Conservation (phyloP, 2,888 invertebrate species). For the Cerastoderma edule region DNA sequence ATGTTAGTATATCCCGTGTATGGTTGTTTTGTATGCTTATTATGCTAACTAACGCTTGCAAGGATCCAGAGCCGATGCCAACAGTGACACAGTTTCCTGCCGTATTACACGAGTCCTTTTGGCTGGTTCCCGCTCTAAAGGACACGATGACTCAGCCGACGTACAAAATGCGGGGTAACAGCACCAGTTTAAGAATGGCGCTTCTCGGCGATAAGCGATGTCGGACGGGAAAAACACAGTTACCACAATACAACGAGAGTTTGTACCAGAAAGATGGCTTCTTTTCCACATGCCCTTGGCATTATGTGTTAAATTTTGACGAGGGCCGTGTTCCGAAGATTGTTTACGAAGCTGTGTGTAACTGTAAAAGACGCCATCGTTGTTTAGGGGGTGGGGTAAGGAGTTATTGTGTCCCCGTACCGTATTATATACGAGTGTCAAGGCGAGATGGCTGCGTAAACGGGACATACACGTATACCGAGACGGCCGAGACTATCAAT, state of each 20-base stretch:
- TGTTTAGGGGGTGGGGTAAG: slow-evolving; percentile 27
- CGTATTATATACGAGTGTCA: slow-evolving; percentile 37
- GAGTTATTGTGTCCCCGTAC: slow-evolving; percentile 39
- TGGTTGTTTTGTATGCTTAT: neutral
- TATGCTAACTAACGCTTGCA: neutral
- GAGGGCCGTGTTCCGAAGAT: slow-evolving; percentile 34
- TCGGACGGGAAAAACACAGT: neutral
- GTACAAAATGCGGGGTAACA: neutral
- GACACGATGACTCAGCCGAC: neutral
- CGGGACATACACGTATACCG: slow-evolving; percentile 29
- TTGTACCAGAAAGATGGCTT: neutral
- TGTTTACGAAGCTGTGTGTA: slow-evolving; percentile 47
- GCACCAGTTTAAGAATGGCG: neutral
- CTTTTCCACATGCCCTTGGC: slow-evolving; percentile 45
- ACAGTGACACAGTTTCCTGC: neutral
- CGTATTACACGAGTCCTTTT: slow-evolving; percentile 13
- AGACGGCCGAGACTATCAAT: slow-evolving; percentile 34
- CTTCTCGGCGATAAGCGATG: neutral
- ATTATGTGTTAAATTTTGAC: slow-evolving; percentile 44
- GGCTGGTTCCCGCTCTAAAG: neutral
- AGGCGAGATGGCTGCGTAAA: slow-evolving; percentile 38
- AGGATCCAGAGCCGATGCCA: slow-evolving; percentile 1
- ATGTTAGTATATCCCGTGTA: too few relatives aligned
- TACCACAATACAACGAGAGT: neutral
- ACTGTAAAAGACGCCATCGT: slow-evolving; percentile 24